Conservation (phyloP, 2,797 vertebrate species). For the Acanthiza pusilla region DNA sequence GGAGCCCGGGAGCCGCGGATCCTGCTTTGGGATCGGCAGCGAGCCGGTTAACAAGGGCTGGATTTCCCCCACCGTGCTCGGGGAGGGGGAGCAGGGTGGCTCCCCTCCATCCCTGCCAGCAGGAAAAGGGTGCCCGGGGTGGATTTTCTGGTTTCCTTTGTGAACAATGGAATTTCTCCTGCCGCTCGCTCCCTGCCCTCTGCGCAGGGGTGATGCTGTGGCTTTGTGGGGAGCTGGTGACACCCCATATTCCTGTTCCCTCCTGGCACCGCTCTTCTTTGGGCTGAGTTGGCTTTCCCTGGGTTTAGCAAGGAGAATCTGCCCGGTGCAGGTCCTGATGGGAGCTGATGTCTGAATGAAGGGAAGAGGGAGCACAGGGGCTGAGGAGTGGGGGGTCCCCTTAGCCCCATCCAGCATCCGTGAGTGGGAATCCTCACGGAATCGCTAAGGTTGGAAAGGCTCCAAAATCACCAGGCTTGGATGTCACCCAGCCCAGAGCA, state of each 20-base stretch:
- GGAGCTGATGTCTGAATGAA: background rate
- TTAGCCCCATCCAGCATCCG: fast-evolving
- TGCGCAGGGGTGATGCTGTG: fast-evolving
- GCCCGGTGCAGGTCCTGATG: fast-evolving
- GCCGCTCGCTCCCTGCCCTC: fast-evolving
- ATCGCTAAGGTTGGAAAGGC: background rate
- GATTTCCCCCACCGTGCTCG: fast-evolving
- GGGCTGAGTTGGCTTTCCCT: background rate
- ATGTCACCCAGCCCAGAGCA: background rate
- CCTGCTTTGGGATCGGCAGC: background rate
- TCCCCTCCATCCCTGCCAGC: background rate
- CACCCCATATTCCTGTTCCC: fast-evolving
- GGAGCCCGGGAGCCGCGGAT: fast-evolving
- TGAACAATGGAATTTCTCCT: background rate
- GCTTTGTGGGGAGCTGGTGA: fast-evolving
- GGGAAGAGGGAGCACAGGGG: background rate
- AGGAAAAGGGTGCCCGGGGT: background rate
- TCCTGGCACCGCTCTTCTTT: fast-evolving
- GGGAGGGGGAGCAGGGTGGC: background rate
- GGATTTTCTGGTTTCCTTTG: background rate
- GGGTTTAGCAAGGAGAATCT: background rate
- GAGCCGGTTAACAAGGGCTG: background rate
- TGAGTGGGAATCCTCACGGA: background rate
- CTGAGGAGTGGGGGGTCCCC: background rate
- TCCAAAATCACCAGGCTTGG: background rate